phyloP scores from a whole-genome alignment of 2,797 vertebrate species.

The Neosalanx taihuensis region DNA sequence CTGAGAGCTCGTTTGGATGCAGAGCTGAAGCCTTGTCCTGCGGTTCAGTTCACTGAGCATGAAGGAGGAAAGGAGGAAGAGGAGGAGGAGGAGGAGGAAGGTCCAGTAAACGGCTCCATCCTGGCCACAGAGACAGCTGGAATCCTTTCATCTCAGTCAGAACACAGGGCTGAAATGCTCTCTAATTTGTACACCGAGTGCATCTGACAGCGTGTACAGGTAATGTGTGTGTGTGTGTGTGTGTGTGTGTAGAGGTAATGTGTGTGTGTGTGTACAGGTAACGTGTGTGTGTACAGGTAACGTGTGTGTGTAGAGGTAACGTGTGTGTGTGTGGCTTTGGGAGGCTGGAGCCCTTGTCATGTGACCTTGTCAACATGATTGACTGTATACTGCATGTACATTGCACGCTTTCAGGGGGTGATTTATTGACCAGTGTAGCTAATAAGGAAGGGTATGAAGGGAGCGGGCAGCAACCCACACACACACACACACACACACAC shows the following conservation, averaged over 20 bases:
- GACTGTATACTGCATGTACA: conserved; percentile 8
- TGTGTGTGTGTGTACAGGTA: too few relatives aligned
- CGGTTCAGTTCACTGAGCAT: conserved; percentile 27
- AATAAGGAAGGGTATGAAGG: conserved; percentile 20
- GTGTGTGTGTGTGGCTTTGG: not conserved
- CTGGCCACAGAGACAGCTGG: conserved; percentile 27
- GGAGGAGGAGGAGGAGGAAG: conserved; percentile 14
- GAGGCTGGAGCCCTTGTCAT: not conserved
- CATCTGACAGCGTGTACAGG: conserved; percentile 11
- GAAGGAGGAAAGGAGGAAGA: conserved; percentile 37
- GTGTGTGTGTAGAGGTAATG: too few relatives aligned
- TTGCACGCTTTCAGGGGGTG: conserved; percentile 28
- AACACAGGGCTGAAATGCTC: conserved; percentile 10
- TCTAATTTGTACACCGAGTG: too few relatives aligned
- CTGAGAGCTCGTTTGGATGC: conserved; percentile 27
- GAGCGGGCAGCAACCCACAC: conserved; percentile 2
- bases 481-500: not conserved
- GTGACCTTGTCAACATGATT: not conserved
- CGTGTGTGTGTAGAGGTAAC: not conserved
- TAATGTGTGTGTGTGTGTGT: conserved; percentile 8
- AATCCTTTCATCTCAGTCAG: conserved; percentile 27
- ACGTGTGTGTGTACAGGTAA: too few relatives aligned
- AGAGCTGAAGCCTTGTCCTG: conserved; percentile 19
- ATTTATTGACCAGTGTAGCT: conserved; percentile 41
- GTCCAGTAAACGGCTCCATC: conserved; percentile 15